Evolutionary conservation across 2,888 invertebrate species (phyloP), one percentile per base, ranked within the genome.

Genomic region (Cheilosia impressa): DNA sequence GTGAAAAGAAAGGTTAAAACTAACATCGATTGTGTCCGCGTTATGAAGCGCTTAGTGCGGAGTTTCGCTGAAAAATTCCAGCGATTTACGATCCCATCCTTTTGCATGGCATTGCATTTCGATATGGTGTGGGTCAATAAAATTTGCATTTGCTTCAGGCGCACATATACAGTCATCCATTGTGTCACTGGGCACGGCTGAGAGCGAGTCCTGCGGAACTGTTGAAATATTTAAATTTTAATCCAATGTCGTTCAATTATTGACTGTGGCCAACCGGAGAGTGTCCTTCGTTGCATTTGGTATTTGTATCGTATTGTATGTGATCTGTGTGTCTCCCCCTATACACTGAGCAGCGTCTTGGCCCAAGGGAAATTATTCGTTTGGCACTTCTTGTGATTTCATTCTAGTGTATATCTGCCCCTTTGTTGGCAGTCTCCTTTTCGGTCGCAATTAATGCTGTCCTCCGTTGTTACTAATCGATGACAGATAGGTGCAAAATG

Each of bases 181-280:
- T 76, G 75, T 76, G 80, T 71, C 80, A 84, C 69, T 53, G 38
- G 27, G 52, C 19, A 57, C 17, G 13, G 31, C 4, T 27, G 27
- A 27, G 27, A 6, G 19, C 17, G 41, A n/a, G 10, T 66, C 58
- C 65, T 66, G 71, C 53, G 72, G 72, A 71, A 72, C 85, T 85
- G 85, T 72, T 85, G 81, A 85, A 85, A 85, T 85, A 85, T 85
- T 85, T 85, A 85, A 50, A 85, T 85, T 85, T 85, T 85, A 85
- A 85, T 85, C 85, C 85, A 50, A 77, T 85, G 85, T 81, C 85
- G 76, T 72, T 85, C 85, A 85, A 85, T 85, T 81, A 85, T 85
- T 85, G 85, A 85, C 76, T 85, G 85, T 63, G 85, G 85, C 71
- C 69, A 71, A 80, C 81, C 85, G 45, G 31, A 43, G 41, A 43